These are phyloP conservation scores for Riparia riparia DNA, from an alignment of 2,113 vertebrate species.

Conservation along the genomic window DNA sequence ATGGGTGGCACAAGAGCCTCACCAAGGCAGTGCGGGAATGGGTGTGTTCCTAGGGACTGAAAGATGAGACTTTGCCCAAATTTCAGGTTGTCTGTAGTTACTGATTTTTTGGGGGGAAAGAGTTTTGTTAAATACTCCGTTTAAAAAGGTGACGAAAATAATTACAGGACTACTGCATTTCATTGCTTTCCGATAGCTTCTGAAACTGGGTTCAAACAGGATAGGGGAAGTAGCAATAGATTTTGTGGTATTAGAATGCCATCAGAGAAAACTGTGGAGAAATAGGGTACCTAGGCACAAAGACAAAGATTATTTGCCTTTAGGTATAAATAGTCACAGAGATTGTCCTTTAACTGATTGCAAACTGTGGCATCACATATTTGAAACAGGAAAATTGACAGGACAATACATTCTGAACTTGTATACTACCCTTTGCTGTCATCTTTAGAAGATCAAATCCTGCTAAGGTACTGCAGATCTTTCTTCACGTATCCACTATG, in stretches of 20 bases:
- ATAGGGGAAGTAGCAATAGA: background rate
- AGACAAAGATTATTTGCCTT: background rate
- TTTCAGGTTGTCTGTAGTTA: background rate
- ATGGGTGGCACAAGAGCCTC: background rate
- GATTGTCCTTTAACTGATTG: background rate
- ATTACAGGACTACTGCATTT: background rate
- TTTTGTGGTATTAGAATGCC: background rate
- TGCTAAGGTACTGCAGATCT: background rate
- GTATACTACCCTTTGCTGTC: background rate
- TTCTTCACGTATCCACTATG: background rate
- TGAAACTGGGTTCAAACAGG: background rate
- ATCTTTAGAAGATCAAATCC: background rate
- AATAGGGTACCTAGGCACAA: background rate
- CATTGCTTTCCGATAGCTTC: background rate
- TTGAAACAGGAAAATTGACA: background rate
- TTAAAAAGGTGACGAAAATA: background rate
- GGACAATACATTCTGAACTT: background rate
- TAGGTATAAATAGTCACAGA: background rate
- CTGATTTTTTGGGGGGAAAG: background rate
- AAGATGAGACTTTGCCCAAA: background rate
- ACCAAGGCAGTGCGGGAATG: background rate
- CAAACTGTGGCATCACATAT: background rate
- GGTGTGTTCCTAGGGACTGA: background rate
- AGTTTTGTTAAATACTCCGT: background rate
- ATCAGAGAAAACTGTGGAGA: background rate